Evolutionary conservation across 2,888 invertebrate species (phyloP).

Genomic region (Amaurobius ferox): DNA sequence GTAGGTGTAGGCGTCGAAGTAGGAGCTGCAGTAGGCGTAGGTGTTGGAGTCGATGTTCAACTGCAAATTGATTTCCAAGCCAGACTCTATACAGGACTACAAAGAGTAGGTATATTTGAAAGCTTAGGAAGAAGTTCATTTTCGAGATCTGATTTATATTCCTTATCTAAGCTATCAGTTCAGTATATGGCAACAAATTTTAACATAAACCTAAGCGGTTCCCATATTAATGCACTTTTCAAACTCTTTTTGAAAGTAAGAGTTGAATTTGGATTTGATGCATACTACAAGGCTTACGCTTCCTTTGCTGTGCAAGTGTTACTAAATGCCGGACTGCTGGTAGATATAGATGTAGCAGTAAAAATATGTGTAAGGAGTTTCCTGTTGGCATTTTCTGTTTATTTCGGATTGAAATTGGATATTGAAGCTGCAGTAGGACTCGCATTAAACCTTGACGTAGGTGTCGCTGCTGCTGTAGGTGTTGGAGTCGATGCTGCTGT

Average conservation of each 20-base stretch:
- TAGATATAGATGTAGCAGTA: neutral
- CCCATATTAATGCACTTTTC: too few species aligned
- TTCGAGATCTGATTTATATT: neutral
- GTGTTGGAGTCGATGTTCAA: neutral
- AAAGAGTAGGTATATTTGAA: neutral
- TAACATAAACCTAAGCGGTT: neutral
- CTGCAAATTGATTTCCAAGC: neutral
- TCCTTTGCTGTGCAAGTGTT: neutral
- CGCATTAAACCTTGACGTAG: neutral
- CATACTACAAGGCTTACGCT: neutral
- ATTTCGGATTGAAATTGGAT: neutral
- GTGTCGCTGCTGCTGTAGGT: neutral
- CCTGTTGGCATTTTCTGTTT: too few species aligned
- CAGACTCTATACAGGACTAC: neutral
- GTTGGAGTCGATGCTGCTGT: neutral
- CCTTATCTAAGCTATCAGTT: neutral
- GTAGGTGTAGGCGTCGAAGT: slow-evolving; percentile 8
- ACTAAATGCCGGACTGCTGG: neutral
- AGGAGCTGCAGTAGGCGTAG: slow-evolving; percentile 6
- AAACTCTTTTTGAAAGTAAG: too few species aligned
- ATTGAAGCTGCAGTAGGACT: neutral
- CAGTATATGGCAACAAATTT: neutral
- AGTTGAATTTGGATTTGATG: too few species aligned
- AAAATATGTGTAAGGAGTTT: too few species aligned
- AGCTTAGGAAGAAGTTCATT: neutral